Conservation (phyloP, 2,888 invertebrate species). For the Dendrolimus pini region DNA sequence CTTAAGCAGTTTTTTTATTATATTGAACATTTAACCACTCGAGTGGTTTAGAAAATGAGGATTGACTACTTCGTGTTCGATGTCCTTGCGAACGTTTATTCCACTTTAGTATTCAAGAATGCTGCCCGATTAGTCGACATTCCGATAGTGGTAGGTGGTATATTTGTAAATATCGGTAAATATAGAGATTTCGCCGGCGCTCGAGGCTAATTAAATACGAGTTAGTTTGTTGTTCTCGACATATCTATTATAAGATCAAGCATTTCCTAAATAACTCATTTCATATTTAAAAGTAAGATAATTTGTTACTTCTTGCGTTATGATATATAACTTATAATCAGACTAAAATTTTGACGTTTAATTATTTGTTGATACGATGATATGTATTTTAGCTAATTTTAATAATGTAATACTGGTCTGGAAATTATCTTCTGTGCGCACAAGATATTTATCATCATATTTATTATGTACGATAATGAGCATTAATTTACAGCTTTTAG, state of each 20-base stretch:
- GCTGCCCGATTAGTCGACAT: conserved; percentile 63
- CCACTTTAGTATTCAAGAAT: conserved; percentile 63
- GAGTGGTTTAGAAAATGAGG: conserved; percentile 17
- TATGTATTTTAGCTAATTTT: no score
- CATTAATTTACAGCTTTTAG: no score
- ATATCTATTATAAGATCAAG: conserved; percentile 3
- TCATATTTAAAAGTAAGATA: no score
- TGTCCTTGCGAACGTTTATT: conserved; percentile 59
- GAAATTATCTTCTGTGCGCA: no score
- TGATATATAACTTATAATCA: no score
- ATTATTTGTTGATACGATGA: no score
- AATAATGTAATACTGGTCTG: no score
- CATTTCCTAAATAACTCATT: no score
- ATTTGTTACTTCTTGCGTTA: no score
- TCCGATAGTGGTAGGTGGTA: conserved; percentile 52
- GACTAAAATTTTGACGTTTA: no score
- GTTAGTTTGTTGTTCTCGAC: conserved; percentile 24
- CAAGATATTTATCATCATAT: no score
- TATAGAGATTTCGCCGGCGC: conserved; percentile 50
- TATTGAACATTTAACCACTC: conserved; percentile 6
- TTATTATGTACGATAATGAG: no score
- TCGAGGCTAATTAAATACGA: conserved; percentile 41
- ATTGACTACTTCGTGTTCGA: conserved; percentile 27
- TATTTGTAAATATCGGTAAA: conserved; percentile 61
- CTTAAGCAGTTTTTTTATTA: conserved; percentile 23